phyloP scores from a whole-genome alignment of 2,888 invertebrate genomes.

The Dryococelus australis region DNA sequence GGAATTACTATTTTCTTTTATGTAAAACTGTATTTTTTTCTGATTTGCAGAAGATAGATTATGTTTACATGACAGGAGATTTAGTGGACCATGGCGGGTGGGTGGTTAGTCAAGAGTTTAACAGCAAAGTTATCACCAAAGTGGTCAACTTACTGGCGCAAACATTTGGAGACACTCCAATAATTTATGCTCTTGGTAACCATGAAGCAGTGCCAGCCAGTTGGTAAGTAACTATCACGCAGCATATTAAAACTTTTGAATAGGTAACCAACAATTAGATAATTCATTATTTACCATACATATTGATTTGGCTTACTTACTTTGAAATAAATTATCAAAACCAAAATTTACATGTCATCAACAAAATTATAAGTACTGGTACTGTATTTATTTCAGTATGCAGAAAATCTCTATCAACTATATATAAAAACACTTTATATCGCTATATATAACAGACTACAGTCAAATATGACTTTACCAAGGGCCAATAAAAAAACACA shows the following conservation, averaged over 20 bases:
- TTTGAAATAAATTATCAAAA: not conserved
- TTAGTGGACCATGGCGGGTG: slow-evolving; percentile 86
- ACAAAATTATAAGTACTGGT: too few relatives aligned
- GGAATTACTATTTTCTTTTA: too few relatives aligned
- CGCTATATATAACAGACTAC: too few relatives aligned
- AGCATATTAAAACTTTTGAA: too few relatives aligned
- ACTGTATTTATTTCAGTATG: too few relatives aligned
- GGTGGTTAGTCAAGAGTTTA: slow-evolving; percentile 75
- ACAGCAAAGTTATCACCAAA: slow-evolving; percentile 65
- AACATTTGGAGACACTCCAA: slow-evolving; percentile 68
- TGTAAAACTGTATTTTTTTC: not conserved
- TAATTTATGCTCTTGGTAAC: slow-evolving; percentile 79
- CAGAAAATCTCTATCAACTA: too few relatives aligned
- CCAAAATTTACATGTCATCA: not conserved
- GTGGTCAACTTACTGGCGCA: slow-evolving; percentile 63
- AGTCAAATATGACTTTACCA: too few relatives aligned
- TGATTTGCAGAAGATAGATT: slow-evolving; percentile 64
- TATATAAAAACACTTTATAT: too few relatives aligned
- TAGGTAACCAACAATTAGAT: too few relatives aligned
- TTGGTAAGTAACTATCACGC: slow-evolving; percentile 66
- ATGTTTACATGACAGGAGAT: slow-evolving; percentile 86
- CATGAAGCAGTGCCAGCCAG: slow-evolving; percentile 86
- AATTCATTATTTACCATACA: too few relatives aligned
- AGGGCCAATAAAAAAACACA: too few relatives aligned
- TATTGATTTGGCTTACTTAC: not conserved